Evolutionary conservation across 2,888 invertebrate species (phyloP).

Genomic region (Pristionchus fissidentatus): DNA sequence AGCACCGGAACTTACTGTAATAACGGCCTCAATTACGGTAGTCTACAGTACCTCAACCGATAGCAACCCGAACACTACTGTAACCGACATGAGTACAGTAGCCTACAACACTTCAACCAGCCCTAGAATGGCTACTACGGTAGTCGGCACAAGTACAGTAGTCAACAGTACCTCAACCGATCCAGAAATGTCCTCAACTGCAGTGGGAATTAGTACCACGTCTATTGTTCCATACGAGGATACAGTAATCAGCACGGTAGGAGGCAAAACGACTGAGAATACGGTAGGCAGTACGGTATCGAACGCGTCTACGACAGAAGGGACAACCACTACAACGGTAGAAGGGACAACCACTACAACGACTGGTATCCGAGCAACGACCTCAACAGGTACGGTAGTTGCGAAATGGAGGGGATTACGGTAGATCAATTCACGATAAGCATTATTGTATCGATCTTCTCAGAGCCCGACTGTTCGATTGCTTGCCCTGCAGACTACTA

Average conservation of each 20-base stretch:
- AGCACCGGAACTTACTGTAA: no score
- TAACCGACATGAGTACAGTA: background rate
- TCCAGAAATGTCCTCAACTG: background rate
- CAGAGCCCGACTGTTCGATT: background rate
- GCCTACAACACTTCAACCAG: background rate
- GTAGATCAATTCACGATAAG: background rate
- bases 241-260: no score
- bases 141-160: background rate
- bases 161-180: background rate
- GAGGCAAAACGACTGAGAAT: background rate
- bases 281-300: background rate
- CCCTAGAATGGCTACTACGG: background rate
- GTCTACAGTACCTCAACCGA: background rate
- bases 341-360: background rate
- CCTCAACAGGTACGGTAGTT: background rate
- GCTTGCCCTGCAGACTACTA: conserved; percentile 28
- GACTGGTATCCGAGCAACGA: background rate
- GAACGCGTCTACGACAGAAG: background rate
- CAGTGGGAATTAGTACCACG: background rate
- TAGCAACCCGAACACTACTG: background rate
- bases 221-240: no score
- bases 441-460: background rate
- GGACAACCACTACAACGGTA: background rate
- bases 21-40: no score
- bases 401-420: background rate